Conservation (phyloP, 2,113 vertebrate species). For the Dendropsophus ebraccatus region DNA sequence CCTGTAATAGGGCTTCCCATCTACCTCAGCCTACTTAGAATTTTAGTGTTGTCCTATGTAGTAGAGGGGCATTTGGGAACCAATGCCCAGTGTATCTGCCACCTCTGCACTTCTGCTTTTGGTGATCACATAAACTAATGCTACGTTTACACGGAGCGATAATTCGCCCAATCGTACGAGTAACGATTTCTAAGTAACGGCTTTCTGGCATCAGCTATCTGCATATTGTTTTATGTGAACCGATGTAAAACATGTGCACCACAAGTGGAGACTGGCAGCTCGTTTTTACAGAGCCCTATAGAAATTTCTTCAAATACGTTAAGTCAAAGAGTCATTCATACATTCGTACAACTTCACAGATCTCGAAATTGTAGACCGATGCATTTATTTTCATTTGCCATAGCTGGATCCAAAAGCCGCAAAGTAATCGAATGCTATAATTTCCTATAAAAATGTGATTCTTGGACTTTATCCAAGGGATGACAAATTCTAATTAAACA, state of each 20-base stretch:
- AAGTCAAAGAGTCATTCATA: conserved; percentile 43
- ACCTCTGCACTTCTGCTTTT: no score
- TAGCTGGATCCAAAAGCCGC: conserved; percentile 30
- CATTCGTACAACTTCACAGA: background rate
- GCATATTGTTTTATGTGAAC: background rate
- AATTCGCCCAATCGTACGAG: no score
- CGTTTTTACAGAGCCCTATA: background rate
- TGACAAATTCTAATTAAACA: conserved; percentile 22
- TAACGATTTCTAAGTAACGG: no score
- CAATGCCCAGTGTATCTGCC: no score
- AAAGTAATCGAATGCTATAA: conserved; percentile 9
- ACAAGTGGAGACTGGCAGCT: background rate
- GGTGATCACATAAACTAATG: no score
- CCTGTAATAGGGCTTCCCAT: no score
- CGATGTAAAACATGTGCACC: background rate
- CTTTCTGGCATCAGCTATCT: background rate
- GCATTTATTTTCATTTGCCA: conserved; percentile 31
- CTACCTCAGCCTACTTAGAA: no score
- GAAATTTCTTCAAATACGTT: conserved; percentile 4
- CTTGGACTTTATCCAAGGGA: conserved; percentile 8
- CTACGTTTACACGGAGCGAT: no score
- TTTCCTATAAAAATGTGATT: conserved; percentile 36
- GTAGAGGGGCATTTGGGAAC: no score
- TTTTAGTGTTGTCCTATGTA: no score
- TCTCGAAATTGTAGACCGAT: background rate